Evolutionary conservation across 2,113 vertebrate genomes (phyloP), one percentile per base, ranked within the genome.

Genomic region (Notarius lentiginosus): DNA sequence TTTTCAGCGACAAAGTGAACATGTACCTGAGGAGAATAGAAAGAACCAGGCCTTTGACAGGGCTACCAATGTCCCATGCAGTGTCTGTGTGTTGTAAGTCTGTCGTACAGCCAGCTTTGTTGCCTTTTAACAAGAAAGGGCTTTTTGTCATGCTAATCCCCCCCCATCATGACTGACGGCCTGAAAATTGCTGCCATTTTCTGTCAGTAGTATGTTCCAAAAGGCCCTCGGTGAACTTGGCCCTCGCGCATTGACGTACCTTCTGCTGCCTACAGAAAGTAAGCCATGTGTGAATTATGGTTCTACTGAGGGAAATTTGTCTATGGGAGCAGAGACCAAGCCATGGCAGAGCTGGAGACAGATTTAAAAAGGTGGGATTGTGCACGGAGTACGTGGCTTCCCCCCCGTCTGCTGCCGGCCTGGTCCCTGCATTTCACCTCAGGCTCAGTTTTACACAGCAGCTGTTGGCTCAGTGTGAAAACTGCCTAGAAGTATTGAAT

Each of bases 91-190:
- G 34, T 61, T 84, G 80, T 70, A 85, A 49, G 22, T 84, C 70
- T 72, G 86, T 70, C 60, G 20, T 66, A 30, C 70, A 65, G 70
- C 79, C 72, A 83, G 88, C 86, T 89, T 87, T 85, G 86, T 87
- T 87, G 84, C 79, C 87, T 51, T 89, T 89, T 89, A 87, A 85
- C 86, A 87, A 87, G 63, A 89, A 86, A 85, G 83, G 60, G 73
- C 51, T 85, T 89, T 87, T 89, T 79, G 88, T 87, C 79, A 89
- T 85, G 86, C 47, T 85, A 89, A 87, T 89, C 86, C 88, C 82
- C 82, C 41, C 5, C 79, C 11, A 63, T 85, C 86, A 22, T 77
- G 77, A 82, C 83, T 82, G 86, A 85, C 61, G 84, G 83, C 61
- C 79, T 85, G 80, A 87, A 89, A 79, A 89, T 89, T 86, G 60